Evolutionary conservation across 2,113 vertebrate genomes (phyloP), one percentile per base, ranked within the genome.

Genomic region (Guaruba guarouba): DNA sequence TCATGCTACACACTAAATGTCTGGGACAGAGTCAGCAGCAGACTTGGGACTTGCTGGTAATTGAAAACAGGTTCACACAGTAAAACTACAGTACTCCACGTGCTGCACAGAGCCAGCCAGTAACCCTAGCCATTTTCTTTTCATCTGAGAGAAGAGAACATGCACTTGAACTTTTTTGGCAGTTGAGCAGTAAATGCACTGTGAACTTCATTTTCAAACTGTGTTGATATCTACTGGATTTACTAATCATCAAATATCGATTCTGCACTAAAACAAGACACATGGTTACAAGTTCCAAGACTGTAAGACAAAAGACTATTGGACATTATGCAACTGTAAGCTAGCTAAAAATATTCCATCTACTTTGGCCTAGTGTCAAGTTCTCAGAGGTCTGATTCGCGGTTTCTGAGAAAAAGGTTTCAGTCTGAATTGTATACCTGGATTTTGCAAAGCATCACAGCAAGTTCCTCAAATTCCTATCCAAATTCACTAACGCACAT

Each of bases 21-120:
- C 91, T 96, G 82, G 18, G 81, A 69, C 78, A 79, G 74, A 86
- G 54, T 70, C 52, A 82, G 88, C 54, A 94, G 87, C 41, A 57
- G 70, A 78, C 70, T 74, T 91, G 61, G 76, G 84, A 95, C 86
- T 86, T 94, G 51, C 54, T 91, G 37, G 64, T 96, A 97, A 97
- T 96, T 96, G 93, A 83, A 97, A 97, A 93, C 93, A 97, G 95
- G 74, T 88, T 97, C 82, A 89, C 75, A 80, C 43, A 93, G 84
- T 85, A 84, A 86, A 97, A 85, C 39, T 91, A 88, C 69, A 95
- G 83, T 84, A 44, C 78, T 95, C 67, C 92, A 86, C 39, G 4
- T 87, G 73, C 88, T 83, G 37, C 78, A 86, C 62, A 91, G 55
- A 95, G 82, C 77, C 90, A 93, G 71, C 5, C 92, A 91, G 91